Base-by-base conservation (phyloP, 1,140 invertebrate species). In the Chironomus tepperi region DNA sequence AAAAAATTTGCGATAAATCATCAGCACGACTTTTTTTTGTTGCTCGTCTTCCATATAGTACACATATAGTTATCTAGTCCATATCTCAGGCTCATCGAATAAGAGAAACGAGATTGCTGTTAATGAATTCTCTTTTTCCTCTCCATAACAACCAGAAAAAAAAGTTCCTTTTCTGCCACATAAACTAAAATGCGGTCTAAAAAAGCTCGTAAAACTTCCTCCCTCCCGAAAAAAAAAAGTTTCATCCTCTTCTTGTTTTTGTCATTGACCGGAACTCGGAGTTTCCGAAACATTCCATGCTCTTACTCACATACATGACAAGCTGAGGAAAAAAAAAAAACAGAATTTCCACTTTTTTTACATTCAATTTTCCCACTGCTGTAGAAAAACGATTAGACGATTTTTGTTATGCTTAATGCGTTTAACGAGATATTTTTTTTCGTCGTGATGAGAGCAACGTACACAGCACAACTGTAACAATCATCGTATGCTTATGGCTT, bases 81-180 rank as follows among this genome's bases (percentile, higher is more conserved):
- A 57, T 34, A 34, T 34, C 24, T 34, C 24, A 34, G 24, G 24
- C 24, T 34, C 24, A 34, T 57, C 12, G 5, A 12, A 57, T n/a
- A 57, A n/a, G 12, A 57, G 43, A 57, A 57, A 57, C n/a, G n/a
- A 57, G 47, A 57, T 57, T 57, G 47, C 47, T 57, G 47, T 57
- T 57, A 57, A 57, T 57, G 47, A 57, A 57, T 57, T 57, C 47
- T 57, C 12, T 57, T 57, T 57, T 57, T 57, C 47, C 47, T 57
- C 12, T 57, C n/a, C 47, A 57, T 57, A n/a, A 57, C 47, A 12
- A 57, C 5, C 47, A 57, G 12, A 57, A 57, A 34, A 34, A 34
- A 34, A n/a, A n/a, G 5, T 34, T 34, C 1, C 5, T 34, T 34
- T 34, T 34, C 24, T 34, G 24, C 24, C 24, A 34, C 24, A 34